Percentiles rank a stretch among this genome's conserved stretches.
Evolutionary conservation across 2,888 invertebrate species (phyloP).

Genomic region (Boloria euphrosyne): DNA sequence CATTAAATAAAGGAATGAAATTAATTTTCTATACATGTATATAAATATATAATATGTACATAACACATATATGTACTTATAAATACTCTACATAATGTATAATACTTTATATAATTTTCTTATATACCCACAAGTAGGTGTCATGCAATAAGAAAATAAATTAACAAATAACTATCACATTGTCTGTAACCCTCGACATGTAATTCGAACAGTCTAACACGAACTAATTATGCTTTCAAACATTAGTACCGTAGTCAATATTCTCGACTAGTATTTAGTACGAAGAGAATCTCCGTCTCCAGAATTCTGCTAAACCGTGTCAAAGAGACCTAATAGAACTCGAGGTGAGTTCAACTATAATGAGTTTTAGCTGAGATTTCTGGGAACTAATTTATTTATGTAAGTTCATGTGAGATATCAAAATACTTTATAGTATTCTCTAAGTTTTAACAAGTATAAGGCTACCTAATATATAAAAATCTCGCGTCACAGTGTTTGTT

Average conservation of each 20-base stretch:
- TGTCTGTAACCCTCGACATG: neutral
- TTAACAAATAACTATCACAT: neutral
- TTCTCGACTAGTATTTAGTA: conserved; percentile 51
- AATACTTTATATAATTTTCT: too few relatives aligned
- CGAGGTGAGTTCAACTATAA: conserved; percentile 35
- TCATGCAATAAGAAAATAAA: neutral
- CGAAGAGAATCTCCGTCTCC: conserved; percentile 40
- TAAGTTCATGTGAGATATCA: neutral
- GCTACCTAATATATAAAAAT: too few relatives aligned
- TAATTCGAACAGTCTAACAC: neutral
- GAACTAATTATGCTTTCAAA: conserved; percentile 17
- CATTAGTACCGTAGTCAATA: conserved; percentile 17
- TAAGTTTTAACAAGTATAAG: too few relatives aligned
- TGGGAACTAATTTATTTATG: neutral
- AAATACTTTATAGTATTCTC: too few relatives aligned
- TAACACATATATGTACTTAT: too few relatives aligned
- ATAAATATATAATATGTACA: too few relatives aligned
- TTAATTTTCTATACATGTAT: too few relatives aligned
- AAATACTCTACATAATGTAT: too few relatives aligned
- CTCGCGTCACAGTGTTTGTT: too few relatives aligned
- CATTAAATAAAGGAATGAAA: too few relatives aligned
- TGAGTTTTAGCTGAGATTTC: conserved; percentile 40
- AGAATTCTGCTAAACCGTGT: conserved; percentile 50
- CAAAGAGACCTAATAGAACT: conserved; percentile 44
- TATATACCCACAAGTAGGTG: too few relatives aligned